Evolutionary conservation across 2,797 vertebrate genomes (phyloP).

Genomic region (Agapornis canus): DNA sequence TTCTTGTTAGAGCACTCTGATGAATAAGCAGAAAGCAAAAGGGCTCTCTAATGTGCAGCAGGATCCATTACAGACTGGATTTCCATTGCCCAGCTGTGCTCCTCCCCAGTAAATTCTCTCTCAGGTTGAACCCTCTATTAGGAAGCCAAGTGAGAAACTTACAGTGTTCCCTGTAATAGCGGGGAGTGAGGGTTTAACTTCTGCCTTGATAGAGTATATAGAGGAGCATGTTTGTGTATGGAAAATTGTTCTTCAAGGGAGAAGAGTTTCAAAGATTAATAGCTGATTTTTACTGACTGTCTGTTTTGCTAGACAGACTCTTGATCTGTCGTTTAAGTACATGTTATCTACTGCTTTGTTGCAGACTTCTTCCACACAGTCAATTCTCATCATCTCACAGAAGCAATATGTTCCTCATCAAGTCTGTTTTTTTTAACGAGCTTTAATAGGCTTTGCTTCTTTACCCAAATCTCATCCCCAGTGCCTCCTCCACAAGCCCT

Average conservation of each 20-base stretch:
- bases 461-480: not conserved
- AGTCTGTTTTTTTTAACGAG: not conserved
- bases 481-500: not conserved
- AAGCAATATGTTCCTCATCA: not conserved
- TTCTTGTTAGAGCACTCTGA: not conserved
- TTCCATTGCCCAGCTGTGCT: not conserved
- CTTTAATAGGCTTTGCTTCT: slow-evolving; percentile 14
- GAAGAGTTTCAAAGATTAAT: not conserved
- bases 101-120: not conserved
- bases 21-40: not conserved
- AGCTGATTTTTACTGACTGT: not conserved
- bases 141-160: not conserved
- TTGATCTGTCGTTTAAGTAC: not conserved
- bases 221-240: not conserved
- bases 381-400: not conserved
- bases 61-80: not conserved
- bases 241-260: not conserved
- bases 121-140: not conserved
- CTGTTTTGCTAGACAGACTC: not conserved
- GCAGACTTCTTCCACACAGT: not conserved
- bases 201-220: not conserved
- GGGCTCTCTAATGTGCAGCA: not conserved
- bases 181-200: not conserved
- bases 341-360: not conserved
- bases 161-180: not conserved